These are phyloP conservation scores for Sigmodon hispidus DNA, from an alignment of 2,113 vertebrate species.

Conservation along the genomic window DNA sequence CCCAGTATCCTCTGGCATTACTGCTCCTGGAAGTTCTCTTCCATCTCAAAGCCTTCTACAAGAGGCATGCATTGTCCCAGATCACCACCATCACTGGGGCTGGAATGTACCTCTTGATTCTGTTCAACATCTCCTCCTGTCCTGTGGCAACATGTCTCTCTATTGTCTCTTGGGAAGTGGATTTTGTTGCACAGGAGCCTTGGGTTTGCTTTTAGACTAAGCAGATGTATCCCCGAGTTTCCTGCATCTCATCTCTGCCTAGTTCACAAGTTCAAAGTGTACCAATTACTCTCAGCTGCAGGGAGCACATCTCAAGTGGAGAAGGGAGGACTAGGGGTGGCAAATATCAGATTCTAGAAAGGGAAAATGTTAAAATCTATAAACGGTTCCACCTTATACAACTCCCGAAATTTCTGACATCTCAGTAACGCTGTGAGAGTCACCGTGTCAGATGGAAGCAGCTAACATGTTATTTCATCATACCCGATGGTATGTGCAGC, in stretches of 20 bases:
- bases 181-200: not conserved
- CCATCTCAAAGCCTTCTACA: not conserved
- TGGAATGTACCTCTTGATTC: not conserved
- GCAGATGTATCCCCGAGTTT: not conserved
- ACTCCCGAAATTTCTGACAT: not conserved
- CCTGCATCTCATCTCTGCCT: not conserved
- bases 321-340: rapidly evolving
- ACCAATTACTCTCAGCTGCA: not conserved
- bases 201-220: not conserved
- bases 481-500: not conserved
- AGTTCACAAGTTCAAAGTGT: not conserved
- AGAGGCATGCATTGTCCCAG: too few species aligned
- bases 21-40: not conserved
- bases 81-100: not conserved
- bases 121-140: not conserved
- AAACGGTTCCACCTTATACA: not conserved
- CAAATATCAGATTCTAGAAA: not conserved
- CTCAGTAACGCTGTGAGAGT: not conserved
- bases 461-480: not conserved
- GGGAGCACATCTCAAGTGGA: not conserved
- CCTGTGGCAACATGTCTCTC: not conserved
- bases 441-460: not conserved
- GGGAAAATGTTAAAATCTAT: not conserved
- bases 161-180: not conserved
- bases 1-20: not conserved